Evolutionary conservation across 2,113 vertebrate species (phyloP).

Genomic region (Gila orcuttii): DNA sequence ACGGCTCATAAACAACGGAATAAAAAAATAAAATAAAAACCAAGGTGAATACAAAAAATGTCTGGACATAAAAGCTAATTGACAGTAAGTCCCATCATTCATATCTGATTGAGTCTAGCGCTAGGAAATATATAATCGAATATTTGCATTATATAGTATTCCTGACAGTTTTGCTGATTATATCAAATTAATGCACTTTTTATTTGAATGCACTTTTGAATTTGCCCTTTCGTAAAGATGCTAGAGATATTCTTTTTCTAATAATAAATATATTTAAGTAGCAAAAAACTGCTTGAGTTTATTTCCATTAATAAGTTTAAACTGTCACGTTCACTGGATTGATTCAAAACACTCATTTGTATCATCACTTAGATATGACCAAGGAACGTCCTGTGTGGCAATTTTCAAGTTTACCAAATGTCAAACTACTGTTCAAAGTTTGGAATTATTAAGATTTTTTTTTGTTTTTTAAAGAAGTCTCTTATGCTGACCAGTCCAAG

Average conservation of each 20-base stretch:
- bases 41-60: slow-evolving; percentile 42
- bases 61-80: slow-evolving; percentile 39
- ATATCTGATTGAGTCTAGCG: background rate
- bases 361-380: too few relatives aligned
- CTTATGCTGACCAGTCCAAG: too few relatives aligned
- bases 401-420: too few relatives aligned
- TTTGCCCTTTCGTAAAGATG: background rate
- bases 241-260: background rate
- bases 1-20: slow-evolving; percentile 61
- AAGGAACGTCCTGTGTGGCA: too few relatives aligned
- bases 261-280: background rate
- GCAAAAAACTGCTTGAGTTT: background rate
- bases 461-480: too few relatives aligned
- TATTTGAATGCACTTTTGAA: background rate
- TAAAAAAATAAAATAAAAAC: slow-evolving; percentile 56
- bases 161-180: background rate
- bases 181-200: background rate
- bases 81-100: slow-evolving; percentile 43
- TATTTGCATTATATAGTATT: background rate
- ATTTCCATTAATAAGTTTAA: background rate
- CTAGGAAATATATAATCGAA: background rate
- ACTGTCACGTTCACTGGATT: background rate
- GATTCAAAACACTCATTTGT: too few relatives aligned
- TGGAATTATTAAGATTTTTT: too few relatives aligned
- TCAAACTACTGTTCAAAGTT: too few relatives aligned